Base-by-base conservation (phyloP, 2,888 invertebrate species). In the Cataglyphis albicans region DNA sequence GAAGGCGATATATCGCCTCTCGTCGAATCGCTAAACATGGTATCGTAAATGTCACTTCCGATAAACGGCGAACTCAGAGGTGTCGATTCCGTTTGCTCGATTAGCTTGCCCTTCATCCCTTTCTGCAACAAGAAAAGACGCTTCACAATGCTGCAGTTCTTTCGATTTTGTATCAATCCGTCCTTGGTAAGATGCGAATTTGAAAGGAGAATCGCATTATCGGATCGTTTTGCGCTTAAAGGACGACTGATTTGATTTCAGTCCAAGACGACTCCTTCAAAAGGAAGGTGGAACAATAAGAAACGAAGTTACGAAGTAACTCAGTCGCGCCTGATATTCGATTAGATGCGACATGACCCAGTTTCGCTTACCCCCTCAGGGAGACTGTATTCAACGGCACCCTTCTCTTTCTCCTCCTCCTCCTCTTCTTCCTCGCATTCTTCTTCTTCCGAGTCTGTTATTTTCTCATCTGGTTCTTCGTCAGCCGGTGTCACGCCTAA, bases 331-430 rank as follows among this genome's bases (percentile, higher is more conserved):
- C 5, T 57, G 63, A 61, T 74, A 67, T 82, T 88, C 65, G 59
- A 88, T 87, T 87, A 87, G 70, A 18, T 67, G 63, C 67, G 41
- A 41, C 29, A 59, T 15, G 89, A 86, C 48, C 38, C 32, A 83
- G 44, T 84, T 80, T 83, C 48, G 89, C 91, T 89, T 88, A 93
- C 93, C 32, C 64, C 86, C 25, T 82, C 25, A 9, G 85, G 86
- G 15, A 93, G 84, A n/a, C 87, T 89, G 7, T 90, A 84, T n/a
- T 90, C 86, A 12, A 93, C 87, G 6, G 91, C 92, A 65, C 92
- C 92, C 44, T 95, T 95, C 89, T 96, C 96, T 83, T 95, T 95
- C 63, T 96, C 96, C 29, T 29, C 29, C 38, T 95, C 95, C 32
- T 90, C 94, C 35, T 95, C 95, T 38, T 90, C 94, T 57, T 94